A percentile compares a stretch with the other conserved stretches of the same genome.
These are phyloP conservation scores for Mythimna pallens DNA, from an alignment of 2,888 invertebrate species.

Conservation along the genomic window DNA sequence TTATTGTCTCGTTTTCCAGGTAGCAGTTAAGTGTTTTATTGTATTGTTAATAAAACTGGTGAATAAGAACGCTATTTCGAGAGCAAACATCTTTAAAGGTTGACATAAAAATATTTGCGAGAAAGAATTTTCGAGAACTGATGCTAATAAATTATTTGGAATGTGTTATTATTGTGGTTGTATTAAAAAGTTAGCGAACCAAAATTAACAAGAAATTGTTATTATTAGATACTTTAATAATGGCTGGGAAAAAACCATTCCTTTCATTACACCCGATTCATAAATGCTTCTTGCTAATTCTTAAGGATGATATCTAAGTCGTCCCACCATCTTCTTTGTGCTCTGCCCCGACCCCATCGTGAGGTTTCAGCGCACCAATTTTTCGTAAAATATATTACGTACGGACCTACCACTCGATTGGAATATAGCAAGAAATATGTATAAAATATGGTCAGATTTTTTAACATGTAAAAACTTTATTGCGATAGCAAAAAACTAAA, in stretches of 20 bases:
- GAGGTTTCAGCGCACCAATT: no score
- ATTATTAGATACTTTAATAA: no score
- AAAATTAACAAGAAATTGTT: constrained; percentile 1
- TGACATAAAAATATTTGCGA: constrained; percentile 35
- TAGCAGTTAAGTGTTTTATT: constrained; percentile 65
- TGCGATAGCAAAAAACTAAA: constrained; percentile 55
- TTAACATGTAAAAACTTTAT: constrained; percentile 14
- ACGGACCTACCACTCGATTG: no score
- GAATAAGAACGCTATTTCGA: constrained; percentile 45
- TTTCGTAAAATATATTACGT: no score
- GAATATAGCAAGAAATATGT: not conserved
- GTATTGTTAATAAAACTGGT: constrained; percentile 55
- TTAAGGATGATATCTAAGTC: no score
- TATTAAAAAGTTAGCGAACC: constrained; percentile 22
- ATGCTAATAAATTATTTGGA: constrained; percentile 36
- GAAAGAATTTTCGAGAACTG: constrained; percentile 39
- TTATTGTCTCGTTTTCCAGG: constrained; percentile 66
- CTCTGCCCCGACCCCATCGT: no score
- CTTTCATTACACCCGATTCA: no score
- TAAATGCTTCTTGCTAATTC: no score
- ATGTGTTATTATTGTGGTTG: constrained; percentile 28
- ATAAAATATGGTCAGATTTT: not conserved
- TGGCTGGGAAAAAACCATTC: no score
- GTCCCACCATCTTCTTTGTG: no score
- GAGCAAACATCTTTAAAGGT: constrained; percentile 46